Conservation (phyloP, 2,888 invertebrate species). For the Yponomeuta sedellus region DNA sequence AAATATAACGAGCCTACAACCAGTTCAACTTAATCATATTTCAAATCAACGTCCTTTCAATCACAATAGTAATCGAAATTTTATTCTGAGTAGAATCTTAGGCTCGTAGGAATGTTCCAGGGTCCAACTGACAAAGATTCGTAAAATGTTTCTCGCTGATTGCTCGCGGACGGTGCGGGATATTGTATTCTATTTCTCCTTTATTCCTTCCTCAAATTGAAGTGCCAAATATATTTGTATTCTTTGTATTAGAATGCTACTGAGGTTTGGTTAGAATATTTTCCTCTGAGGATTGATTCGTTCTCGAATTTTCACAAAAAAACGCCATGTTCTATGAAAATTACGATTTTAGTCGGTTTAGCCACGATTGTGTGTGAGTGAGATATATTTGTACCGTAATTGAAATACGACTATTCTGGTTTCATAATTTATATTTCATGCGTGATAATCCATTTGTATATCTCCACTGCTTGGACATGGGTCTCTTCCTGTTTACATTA, state of each 20-base stretch:
- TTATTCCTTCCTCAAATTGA: not conserved
- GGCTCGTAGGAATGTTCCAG: not conserved
- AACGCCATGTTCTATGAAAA: too few species aligned
- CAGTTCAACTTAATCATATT: too few species aligned
- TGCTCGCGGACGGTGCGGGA: not conserved
- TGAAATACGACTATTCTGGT: too few species aligned
- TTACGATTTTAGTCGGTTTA: too few species aligned
- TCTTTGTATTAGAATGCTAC: not conserved
- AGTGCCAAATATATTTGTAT: constrained; percentile 1
- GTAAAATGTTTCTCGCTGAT: not conserved
- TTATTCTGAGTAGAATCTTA: not conserved
- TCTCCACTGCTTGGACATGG: too few species aligned
- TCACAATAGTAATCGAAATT: not conserved
- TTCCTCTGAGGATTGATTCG: not conserved
- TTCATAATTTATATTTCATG: too few species aligned
- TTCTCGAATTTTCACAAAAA: too few species aligned
- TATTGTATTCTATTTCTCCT: not conserved
- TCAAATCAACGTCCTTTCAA: not conserved
- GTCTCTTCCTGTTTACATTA: too few species aligned
- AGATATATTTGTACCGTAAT: too few species aligned
- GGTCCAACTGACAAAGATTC: not conserved
- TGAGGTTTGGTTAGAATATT: not conserved
- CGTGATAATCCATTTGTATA: too few species aligned
- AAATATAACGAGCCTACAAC: too few species aligned
- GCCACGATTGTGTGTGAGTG: too few species aligned